Evolutionary conservation across 2,888 invertebrate genomes (phyloP), one percentile per base, ranked within the genome.

Genomic region (Drosophila kokeensis): DNA sequence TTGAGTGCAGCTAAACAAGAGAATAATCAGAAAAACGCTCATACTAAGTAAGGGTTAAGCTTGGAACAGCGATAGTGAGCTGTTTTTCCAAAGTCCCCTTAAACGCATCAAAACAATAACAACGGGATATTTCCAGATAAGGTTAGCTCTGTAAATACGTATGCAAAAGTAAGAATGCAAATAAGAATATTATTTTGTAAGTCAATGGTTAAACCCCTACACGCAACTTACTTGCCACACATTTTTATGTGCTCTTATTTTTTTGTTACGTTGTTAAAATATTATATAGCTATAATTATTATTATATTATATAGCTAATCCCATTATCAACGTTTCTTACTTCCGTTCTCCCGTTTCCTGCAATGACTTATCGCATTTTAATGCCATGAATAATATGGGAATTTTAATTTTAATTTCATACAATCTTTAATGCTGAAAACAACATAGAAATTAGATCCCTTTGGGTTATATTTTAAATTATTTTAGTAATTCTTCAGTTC

Each of bases 1-100:
- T 63, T 68, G 38, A 48, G 27, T 50, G n/a, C 13, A 29, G 58
- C 58, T 59, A 24, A 54, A 29, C 27, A 34, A 38, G 18, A 32
- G 45, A 38, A 38, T 38, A 13, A 24, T 36, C 18, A 7, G 11
- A 24, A 29, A 13, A 27, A 18, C 45, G 21, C 15, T 45, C 21
- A 21, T 15, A 21, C 13, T 21, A 45, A 45, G 21, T 4, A 21
- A 7, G 21, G 21, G 42, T 13, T 45, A 7, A 21, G 21, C 21
- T 8, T 4, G 0, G 45, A 24, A 45, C 24, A 15, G 45, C 13
- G 21, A 45, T 24, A 15, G 21, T 15, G 13, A 15, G 4, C 15
- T 24, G 24, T 45, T 45, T 45, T 45, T 21, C 42, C 21, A 21
- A 36, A 13, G 21, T n/a, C 5, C 21, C 8, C 3, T 21, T 13